Conservation (phyloP, 2,888 invertebrate genomes). For the Dexiosoma caninum region DNA sequence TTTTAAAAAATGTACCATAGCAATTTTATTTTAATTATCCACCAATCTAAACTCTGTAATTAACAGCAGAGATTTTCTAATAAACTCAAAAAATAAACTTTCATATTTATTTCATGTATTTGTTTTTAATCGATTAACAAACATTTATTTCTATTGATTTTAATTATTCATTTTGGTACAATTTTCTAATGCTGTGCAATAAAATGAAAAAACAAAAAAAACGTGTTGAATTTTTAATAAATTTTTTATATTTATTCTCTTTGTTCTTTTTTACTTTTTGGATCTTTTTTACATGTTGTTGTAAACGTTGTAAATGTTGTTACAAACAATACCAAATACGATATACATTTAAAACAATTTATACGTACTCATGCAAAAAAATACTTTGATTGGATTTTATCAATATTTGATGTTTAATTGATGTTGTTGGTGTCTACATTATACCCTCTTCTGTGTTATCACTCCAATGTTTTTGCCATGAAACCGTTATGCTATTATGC, state of each 20-base stretch:
- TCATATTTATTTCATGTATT: background rate
- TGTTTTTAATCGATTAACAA: constrained; percentile 7
- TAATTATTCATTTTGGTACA: constrained; percentile 16
- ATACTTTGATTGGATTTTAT: constrained; percentile 60
- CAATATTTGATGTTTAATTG: constrained; percentile 63
- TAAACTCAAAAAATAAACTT: constrained; percentile 24
- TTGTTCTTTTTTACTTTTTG: constrained; percentile 60
- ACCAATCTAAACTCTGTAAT: constrained; percentile 42
- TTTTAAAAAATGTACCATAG: background rate
- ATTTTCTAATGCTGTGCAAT: constrained; percentile 46
- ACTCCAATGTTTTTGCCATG: constrained; percentile 38
- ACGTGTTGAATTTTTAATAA: constrained; percentile 51
- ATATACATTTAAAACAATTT: constrained; percentile 7
- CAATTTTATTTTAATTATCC: constrained; percentile 7
- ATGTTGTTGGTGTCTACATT: constrained; percentile 61
- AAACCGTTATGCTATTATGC: constrained; percentile 49
- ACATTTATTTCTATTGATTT: constrained; percentile 1
- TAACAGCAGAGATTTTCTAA: constrained; percentile 53
- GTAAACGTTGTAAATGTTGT: constrained; percentile 57
- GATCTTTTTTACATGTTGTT: constrained; percentile 62
- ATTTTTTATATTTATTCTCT: constrained; percentile 61
- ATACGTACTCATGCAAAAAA: constrained; percentile 27
- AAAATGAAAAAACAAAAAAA: constrained; percentile 15
- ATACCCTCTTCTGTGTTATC: constrained; percentile 28
- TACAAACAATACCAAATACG: constrained; percentile 32